phyloP scores from a whole-genome alignment of 2,797 vertebrate species.

The Sternarchorhynchus goeldii region DNA sequence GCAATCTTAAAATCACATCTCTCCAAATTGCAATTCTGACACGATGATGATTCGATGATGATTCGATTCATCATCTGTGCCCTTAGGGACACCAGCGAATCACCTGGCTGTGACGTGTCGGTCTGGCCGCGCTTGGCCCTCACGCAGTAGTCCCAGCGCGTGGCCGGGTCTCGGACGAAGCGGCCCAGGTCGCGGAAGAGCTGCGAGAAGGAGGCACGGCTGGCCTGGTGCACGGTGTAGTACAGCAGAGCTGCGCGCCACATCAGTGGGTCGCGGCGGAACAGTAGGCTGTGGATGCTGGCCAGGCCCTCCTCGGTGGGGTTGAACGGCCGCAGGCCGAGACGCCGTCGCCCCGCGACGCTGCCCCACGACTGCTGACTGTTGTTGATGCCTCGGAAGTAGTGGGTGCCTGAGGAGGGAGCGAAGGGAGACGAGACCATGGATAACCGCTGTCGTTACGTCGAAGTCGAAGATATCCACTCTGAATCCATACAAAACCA shows the following conservation, averaged over 20 bases:
- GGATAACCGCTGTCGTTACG: neutral
- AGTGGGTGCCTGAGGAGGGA: slow-evolving; percentile 85
- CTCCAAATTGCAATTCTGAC: no score
- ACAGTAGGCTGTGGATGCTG: slow-evolving; percentile 92
- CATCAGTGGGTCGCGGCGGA: slow-evolving; percentile 88
- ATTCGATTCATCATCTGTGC: no score
- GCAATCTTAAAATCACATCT: no score
- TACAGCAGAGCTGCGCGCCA: slow-evolving; percentile 95
- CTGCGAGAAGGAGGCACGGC: slow-evolving; percentile 85
- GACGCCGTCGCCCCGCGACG: slow-evolving; percentile 76
- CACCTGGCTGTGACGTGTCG: slow-evolving; percentile 87
- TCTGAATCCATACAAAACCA: no score
- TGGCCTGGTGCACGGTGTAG: slow-evolving; percentile 90
- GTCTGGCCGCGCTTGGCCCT: slow-evolving; percentile 92
- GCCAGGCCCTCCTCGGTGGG: slow-evolving; percentile 95
- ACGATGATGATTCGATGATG: no score
- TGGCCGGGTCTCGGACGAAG: slow-evolving; percentile 88
- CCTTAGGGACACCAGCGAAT: neutral
- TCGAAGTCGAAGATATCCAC: no score
- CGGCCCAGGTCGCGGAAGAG: slow-evolving; percentile 84
- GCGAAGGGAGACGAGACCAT: neutral
- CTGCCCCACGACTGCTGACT: slow-evolving; percentile 89
- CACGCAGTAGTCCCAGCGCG: slow-evolving; percentile 94
- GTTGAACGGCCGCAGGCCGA: slow-evolving; percentile 85
- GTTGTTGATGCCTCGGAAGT: slow-evolving; percentile 91